Evolutionary conservation across 2,113 vertebrate species (phyloP), one percentile per base, ranked within the genome.

Genomic region (Rafetus swinhoei): DNA sequence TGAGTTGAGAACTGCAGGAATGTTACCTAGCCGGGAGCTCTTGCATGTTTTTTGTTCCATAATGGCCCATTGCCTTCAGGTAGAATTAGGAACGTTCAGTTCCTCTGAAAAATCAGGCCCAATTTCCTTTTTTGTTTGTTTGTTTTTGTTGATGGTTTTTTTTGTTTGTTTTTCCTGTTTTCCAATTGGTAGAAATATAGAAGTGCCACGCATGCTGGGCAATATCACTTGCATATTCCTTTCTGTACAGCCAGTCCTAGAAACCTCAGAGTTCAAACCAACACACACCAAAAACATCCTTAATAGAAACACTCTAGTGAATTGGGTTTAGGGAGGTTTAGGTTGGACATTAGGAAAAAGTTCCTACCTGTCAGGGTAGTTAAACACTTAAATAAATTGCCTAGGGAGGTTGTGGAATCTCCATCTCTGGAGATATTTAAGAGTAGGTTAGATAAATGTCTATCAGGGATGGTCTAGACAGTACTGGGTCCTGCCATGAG

Each of bases 1-100:
- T 32, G 77, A 57, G 69, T 16, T 39, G 2, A 1, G 0, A 82
- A 90, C 52, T 0, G 1, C 59, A 86, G 11, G 6, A 59, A 22
- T 32, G 12, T 39, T 77, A 29, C 32, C 32, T 39, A 39, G 35
- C n/a, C 19, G 9, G 18, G 35, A 35, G 69, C 16, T 74, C n/a
- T n/a, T n/a, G n/a, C n/a, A 62, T 39, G 4, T 57, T 87, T 74
- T 77, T 3, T 32, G 8, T 21, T 54, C 77, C 74, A 27, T 5
- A 39, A 57, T 50, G 13, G 1, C 35, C 69, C 82, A 88, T 2
- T 65, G 14, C n/a, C 56, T n/a, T 56, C 5, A 76, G 54, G 32
- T 27, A 72, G 45, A 16, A 84, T 22, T 74, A 35, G 21, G 35
- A 22, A 74, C 5, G 69, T 9, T 74, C 35, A 39, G 35, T 74